A percentile compares a stretch with the other conserved stretches of the same genome.
phyloP scores from a whole-genome alignment of 2,888 invertebrate species.

The Leucophenga maculata region DNA sequence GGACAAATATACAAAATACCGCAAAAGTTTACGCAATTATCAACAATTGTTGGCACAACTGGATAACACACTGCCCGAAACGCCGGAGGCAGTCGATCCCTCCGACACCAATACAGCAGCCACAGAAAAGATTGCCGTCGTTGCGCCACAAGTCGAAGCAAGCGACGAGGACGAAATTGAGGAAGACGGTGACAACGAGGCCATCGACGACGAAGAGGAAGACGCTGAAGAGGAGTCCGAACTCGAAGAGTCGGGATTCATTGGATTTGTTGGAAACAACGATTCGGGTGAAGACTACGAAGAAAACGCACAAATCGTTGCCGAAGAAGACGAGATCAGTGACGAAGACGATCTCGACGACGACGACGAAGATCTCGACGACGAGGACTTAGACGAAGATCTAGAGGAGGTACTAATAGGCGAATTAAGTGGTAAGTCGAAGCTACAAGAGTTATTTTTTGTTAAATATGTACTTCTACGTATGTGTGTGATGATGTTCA shows the following conservation, averaged over 20 bases:
- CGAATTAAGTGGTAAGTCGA: slow-evolving; percentile 60
- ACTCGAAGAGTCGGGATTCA: slow-evolving; percentile 28
- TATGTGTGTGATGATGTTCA: too few relatives aligned
- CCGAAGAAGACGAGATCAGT: slow-evolving; percentile 60
- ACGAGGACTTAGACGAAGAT: slow-evolving; percentile 55
- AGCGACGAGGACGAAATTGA: slow-evolving; percentile 29
- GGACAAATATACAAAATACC: slow-evolving; percentile 57
- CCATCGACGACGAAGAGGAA: slow-evolving; percentile 36
- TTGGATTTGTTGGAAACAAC: slow-evolving; percentile 6
- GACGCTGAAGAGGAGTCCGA: slow-evolving; percentile 41
- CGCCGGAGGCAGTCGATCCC: slow-evolving; percentile 2
- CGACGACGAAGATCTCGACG: slow-evolving; percentile 54
- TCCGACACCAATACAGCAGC: slow-evolving; percentile 28
- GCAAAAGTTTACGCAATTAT: slow-evolving; percentile 58
- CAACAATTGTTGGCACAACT: slow-evolving; percentile 41
- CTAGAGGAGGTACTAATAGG: slow-evolving; percentile 58
- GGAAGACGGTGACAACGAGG: slow-evolving; percentile 28
- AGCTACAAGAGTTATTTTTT: neutral
- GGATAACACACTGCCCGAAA: slow-evolving; percentile 1
- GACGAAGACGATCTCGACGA: slow-evolving; percentile 58
- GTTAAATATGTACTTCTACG: neutral
- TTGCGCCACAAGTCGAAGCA: neutral
- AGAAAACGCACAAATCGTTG: slow-evolving; percentile 60
- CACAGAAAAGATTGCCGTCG: slow-evolving; percentile 15
- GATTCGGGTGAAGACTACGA: slow-evolving; percentile 44